Evolutionary conservation across 2,888 invertebrate species (phyloP).

Genomic region (Lepidonotus clava): DNA sequence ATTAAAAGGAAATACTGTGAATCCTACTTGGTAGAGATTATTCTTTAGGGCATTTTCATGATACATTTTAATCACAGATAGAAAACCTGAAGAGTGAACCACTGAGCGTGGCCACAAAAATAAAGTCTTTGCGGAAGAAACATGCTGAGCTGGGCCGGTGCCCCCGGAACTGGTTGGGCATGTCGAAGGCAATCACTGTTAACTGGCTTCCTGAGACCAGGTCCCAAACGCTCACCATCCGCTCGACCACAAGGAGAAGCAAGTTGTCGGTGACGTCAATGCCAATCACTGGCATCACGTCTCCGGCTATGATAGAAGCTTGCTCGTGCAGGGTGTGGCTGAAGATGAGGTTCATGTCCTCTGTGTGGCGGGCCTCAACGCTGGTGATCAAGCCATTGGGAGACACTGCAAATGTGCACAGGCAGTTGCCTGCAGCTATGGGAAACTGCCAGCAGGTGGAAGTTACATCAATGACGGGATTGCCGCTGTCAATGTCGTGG

Average conservation of each 20-base stretch:
- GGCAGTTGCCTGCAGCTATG: neutral
- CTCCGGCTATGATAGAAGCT: neutral
- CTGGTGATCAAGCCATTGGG: neutral
- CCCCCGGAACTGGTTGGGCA: neutral
- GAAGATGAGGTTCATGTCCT: neutral
- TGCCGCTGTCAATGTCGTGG: constrained; percentile 15
- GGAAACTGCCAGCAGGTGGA: neutral
- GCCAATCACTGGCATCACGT: neutral
- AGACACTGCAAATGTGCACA: neutral
- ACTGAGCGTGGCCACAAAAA: neutral
- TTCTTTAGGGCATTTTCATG: too few species aligned
- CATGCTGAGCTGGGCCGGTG: constrained; percentile 12
- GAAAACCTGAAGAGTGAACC: neutral
- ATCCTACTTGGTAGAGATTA: too few species aligned
- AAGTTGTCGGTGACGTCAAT: constrained; percentile 16
- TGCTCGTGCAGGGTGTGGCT: neutral
- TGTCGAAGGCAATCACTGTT: neutral
- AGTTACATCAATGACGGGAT: neutral
- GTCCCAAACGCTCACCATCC: constrained; percentile 12
- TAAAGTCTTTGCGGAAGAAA: neutral
- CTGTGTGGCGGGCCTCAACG: neutral
- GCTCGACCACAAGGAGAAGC: constrained; percentile 1
- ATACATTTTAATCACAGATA: neutral
- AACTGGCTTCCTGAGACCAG: constrained; percentile 3
- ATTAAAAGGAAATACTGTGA: too few species aligned